Conservation (phyloP, 1,140 invertebrate species). For the Drosophila busckii region DNA sequence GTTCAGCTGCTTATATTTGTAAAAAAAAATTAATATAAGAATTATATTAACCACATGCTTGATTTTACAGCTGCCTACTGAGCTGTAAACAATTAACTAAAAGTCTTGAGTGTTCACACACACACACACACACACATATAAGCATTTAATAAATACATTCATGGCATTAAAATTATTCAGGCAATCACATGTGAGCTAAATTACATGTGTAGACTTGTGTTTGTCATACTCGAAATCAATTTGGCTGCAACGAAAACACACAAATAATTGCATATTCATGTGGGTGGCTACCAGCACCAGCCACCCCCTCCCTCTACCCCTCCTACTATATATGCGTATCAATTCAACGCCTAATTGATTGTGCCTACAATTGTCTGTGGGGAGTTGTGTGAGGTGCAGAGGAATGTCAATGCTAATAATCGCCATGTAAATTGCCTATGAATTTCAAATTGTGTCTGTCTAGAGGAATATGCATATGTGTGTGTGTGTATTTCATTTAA, state of each 20-base stretch:
- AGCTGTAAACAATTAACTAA: too few relatives aligned
- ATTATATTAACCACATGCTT: too few relatives aligned
- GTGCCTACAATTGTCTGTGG: constrained; percentile 70
- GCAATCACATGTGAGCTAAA: constrained; percentile 26
- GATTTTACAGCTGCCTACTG: too few relatives aligned
- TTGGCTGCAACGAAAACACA: constrained; percentile 25
- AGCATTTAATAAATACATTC: too few relatives aligned
- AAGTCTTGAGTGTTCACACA: too few relatives aligned
- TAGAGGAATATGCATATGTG: constrained; percentile 30
- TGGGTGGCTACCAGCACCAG: constrained; percentile 8
- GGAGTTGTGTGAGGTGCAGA: too few relatives aligned
- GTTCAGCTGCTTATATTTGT: too few relatives aligned
- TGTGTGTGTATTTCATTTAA: too few relatives aligned
- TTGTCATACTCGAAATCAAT: constrained; percentile 25
- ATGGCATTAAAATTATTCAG: constrained; percentile 12
- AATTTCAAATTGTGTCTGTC: constrained; percentile 51
- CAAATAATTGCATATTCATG: constrained; percentile 40
- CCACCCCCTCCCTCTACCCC: background rate
- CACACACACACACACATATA: too few relatives aligned
- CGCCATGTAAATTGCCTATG: constrained; percentile 65
- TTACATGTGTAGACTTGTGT: background rate
- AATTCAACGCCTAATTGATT: constrained; percentile 65
- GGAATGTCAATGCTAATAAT: constrained; percentile 74
- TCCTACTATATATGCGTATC: constrained; percentile 13
- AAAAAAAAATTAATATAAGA: too few relatives aligned